phyloP scores from a whole-genome alignment of 2,888 invertebrate genomes.

The Zeuzera pyrina region DNA sequence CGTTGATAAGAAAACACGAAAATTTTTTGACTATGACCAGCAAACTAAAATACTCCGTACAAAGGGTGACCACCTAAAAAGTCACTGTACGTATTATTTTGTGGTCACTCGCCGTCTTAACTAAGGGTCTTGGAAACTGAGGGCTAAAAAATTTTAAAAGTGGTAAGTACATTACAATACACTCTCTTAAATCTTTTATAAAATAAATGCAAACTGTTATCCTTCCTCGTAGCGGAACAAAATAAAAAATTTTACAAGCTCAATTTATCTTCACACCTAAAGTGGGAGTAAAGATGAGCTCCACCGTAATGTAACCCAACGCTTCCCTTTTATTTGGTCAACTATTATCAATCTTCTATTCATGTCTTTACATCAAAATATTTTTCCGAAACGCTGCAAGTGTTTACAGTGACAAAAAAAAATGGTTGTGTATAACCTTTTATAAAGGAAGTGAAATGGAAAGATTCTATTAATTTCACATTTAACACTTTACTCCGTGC shows the following conservation, averaged over 20 bases:
- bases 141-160: conserved; percentile 14
- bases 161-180: conserved; percentile 12
- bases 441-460: too few relatives aligned
- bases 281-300: conserved; percentile 26
- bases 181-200: conserved; percentile 32
- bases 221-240: conserved; percentile 20
- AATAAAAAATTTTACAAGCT: conserved; percentile 39
- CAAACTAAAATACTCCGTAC: too few relatives aligned
- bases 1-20: too few relatives aligned
- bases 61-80: too few relatives aligned
- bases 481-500: too few relatives aligned
- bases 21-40: too few relatives aligned
- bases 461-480: too few relatives aligned
- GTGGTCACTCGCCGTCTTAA: conserved; percentile 7
- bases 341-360: conserved; percentile 17
- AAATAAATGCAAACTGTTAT: conserved; percentile 51
- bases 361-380: too few relatives aligned
- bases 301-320: conserved; percentile 20
- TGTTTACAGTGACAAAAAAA: too few relatives aligned
- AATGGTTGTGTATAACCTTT: too few relatives aligned
- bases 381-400: too few relatives aligned
- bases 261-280: conserved; percentile 38
- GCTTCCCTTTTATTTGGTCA: conserved; percentile 21
- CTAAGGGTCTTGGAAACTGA: conserved; percentile 10
- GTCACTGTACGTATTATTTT: too few relatives aligned